phyloP scores from a whole-genome alignment of 2,797 vertebrate species.

The Cuculus canorus region DNA sequence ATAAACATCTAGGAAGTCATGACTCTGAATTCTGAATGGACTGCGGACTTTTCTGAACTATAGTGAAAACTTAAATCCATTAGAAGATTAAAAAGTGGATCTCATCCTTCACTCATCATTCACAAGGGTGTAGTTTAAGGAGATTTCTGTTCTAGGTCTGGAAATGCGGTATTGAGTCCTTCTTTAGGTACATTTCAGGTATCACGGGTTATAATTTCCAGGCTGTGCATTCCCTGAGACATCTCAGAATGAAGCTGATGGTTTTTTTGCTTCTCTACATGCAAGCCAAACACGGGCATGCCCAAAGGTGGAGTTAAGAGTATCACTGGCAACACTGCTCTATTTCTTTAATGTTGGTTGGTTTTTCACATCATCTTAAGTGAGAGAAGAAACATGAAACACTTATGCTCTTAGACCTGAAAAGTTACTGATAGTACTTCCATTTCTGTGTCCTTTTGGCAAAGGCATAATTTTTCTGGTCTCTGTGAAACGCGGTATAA shows the following conservation, averaged over 20 bases:
- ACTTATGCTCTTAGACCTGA: background rate
- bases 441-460: background rate
- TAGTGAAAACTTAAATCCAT: background rate
- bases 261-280: background rate
- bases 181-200: background rate
- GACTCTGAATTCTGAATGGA: background rate
- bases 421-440: background rate
- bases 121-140: background rate
- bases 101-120: background rate
- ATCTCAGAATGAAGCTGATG: background rate
- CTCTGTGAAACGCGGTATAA: background rate
- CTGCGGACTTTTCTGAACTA: background rate
- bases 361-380: background rate
- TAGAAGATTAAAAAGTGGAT: background rate
- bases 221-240: background rate
- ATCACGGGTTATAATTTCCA: background rate
- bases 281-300: background rate
- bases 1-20: background rate
- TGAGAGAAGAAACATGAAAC: background rate
- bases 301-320: background rate
- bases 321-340: background rate
- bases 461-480: background rate
- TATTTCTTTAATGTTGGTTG: background rate
- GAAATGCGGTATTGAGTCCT: background rate
- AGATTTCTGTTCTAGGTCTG: background rate